Percentiles rank a stretch among this genome's conserved stretches.
Conservation (phyloP, 2,888 invertebrate species). For the Amphipoea oculea region DNA sequence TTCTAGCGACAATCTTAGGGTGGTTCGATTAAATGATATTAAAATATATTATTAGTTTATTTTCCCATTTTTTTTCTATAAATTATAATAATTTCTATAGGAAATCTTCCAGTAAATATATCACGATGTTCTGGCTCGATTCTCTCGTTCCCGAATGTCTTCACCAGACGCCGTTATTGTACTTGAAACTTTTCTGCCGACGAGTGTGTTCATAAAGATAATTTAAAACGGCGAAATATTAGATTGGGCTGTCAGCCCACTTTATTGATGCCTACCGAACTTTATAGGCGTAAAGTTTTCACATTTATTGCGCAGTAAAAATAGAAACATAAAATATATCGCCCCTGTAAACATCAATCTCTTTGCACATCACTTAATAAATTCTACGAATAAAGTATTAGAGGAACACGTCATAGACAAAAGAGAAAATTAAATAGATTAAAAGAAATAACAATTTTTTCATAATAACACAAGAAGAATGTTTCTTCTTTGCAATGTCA, state of each 20-base stretch:
- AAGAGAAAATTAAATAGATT: slow-evolving; percentile 1
- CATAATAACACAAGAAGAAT: not conserved
- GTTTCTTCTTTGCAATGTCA: not conserved
- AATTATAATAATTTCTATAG: not conserved
- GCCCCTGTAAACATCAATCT: slow-evolving; percentile 39
- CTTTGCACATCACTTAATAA: slow-evolving; percentile 47
- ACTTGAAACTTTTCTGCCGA: slow-evolving; percentile 54
- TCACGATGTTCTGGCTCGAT: slow-evolving; percentile 43
- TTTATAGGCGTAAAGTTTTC: slow-evolving; percentile 49
- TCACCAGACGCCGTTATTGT: slow-evolving; percentile 56
- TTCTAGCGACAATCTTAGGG: too few species aligned
- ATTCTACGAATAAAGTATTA: slow-evolving; percentile 10
- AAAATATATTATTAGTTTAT: too few species aligned
- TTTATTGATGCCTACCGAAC: slow-evolving; percentile 43
- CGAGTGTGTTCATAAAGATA: slow-evolving; percentile 36
- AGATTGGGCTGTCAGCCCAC: slow-evolving; percentile 37
- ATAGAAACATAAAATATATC: slow-evolving; percentile 50
- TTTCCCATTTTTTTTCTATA: too few species aligned
- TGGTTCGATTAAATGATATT: too few species aligned
- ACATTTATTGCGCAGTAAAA: slow-evolving; percentile 54
- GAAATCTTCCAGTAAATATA: slow-evolving; percentile 42
- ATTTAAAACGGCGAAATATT: slow-evolving; percentile 46
- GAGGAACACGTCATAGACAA: not conserved
- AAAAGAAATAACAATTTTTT: not conserved
- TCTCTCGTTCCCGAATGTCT: slow-evolving; percentile 50